Base-by-base conservation (phyloP, 2,797 vertebrate genomes). In the Champsocephalus gunnari region DNA sequence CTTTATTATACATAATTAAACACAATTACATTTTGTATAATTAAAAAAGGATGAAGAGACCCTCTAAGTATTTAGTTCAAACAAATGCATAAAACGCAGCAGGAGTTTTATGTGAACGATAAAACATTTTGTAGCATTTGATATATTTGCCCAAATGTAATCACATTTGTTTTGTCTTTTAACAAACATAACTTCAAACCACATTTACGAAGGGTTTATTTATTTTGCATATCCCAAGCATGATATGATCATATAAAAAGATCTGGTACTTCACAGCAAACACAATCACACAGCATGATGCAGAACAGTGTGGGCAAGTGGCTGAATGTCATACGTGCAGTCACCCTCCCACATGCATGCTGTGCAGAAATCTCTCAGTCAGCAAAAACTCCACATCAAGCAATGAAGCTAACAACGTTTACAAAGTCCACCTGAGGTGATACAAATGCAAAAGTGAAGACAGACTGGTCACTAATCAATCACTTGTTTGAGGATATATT, bases 381-480 rank as follows among this genome's bases (percentile, higher is more conserved):
- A 93, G 92, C 90, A 94, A 86, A 95, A 92, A 77, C 77, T 84
- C 66, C 75, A 80, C 56, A 83, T 88, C 82, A 94, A 90, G 80
- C 75, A 88, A 70, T 53, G 75, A 43, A 82, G 88, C 82, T 73
- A 84, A 79, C 92, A 90, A 53, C 64, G 57, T 65, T 71, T 9
- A 63, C 2, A 68, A 32, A 49, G 56, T 77, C 60, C 50, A 65
- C 17, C 60, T 58, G 19, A 71, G 58, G 49, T 76, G 38, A 75
- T 16, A 12, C 64, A 82, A 68, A 75, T 50, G 28, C 49, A 13
- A 14, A 3, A 32, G 9, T 78, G 66, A 21, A 56, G 45, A 38
- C 60, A 61, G 3, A 54, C 41, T n/a, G 7, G 12, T 53, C 32
- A 71, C 3, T 14, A 59, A 47, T 70, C 17, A 19, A 44, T 38